Evolutionary conservation across 2,113 vertebrate genomes (phyloP).

Genomic region (zebrafish (Danio rerio)): DNA sequence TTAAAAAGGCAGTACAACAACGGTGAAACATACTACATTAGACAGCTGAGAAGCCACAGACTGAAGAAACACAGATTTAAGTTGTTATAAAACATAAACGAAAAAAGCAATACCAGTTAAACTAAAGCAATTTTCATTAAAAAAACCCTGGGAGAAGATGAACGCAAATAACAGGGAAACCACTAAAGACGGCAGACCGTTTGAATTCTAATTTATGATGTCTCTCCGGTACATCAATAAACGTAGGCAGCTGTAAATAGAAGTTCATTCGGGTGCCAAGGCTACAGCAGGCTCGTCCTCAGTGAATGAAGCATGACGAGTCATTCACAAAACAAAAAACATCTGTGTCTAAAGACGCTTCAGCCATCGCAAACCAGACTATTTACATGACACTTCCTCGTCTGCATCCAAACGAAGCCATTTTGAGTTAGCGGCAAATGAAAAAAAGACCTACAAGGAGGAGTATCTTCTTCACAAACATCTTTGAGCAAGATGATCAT

Average conservation of each 20-base stretch:
- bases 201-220: neutral
- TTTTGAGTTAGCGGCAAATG: neutral
- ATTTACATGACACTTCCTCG: neutral
- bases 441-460: neutral
- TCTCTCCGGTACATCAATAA: conserved; percentile 27
- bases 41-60: no score
- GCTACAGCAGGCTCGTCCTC: neutral
- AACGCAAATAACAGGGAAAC: no score
- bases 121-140: neutral
- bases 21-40: no score
- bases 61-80: neutral
- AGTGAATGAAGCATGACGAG: conserved; percentile 1
- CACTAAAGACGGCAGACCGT: neutral
- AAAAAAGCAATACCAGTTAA: no score
- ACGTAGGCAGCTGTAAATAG: neutral
- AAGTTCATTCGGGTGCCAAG: conserved; percentile 4
- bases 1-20: no score
- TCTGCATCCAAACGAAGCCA: neutral
- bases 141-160: neutral
- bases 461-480: neutral
- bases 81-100: neutral
- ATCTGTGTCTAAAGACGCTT: conserved; percentile 1
- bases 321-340: conserved; percentile 24
- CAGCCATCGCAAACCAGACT: neutral
- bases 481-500: neutral